A percentile compares a stretch with the other conserved stretches of the same genome.
Evolutionary conservation across 2,113 vertebrate genomes (phyloP).

Genomic region (Chamaea fasciata): DNA sequence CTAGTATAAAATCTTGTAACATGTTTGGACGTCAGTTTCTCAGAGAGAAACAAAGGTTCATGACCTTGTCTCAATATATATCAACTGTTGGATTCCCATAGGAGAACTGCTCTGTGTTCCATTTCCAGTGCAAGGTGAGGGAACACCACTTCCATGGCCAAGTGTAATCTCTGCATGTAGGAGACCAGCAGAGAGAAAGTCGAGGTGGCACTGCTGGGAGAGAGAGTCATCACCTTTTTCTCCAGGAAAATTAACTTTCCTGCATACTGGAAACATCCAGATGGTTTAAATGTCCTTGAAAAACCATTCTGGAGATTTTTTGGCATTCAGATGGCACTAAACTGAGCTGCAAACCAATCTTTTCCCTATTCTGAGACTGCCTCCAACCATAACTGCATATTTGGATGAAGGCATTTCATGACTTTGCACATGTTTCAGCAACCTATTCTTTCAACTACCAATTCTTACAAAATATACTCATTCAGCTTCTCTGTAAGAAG

Average conservation of each 20-base stretch:
- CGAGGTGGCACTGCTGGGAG: neutral
- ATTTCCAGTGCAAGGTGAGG: neutral
- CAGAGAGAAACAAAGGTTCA: neutral
- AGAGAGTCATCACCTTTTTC: neutral
- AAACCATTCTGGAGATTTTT: neutral
- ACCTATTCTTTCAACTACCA: neutral
- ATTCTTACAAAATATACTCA: neutral
- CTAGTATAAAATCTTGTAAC: neutral
- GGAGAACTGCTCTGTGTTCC: neutral
- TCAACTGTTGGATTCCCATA: neutral
- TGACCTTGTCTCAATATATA: neutral
- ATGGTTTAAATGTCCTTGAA: neutral
- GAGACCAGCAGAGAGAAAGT: neutral
- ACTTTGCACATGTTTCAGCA: neutral
- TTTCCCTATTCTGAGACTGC: neutral
- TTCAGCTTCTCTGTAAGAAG: neutral
- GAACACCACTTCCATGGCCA: neutral
- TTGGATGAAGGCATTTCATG: neutral
- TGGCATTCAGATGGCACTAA: neutral
- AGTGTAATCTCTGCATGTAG: neutral
- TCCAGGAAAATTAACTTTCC: neutral
- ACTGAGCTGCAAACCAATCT: neutral
- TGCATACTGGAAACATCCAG: neutral
- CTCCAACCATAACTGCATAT: neutral
- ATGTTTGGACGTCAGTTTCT: neutral